Conservation (phyloP, 2,113 vertebrate genomes). For the Peucedramus taeniatus region DNA sequence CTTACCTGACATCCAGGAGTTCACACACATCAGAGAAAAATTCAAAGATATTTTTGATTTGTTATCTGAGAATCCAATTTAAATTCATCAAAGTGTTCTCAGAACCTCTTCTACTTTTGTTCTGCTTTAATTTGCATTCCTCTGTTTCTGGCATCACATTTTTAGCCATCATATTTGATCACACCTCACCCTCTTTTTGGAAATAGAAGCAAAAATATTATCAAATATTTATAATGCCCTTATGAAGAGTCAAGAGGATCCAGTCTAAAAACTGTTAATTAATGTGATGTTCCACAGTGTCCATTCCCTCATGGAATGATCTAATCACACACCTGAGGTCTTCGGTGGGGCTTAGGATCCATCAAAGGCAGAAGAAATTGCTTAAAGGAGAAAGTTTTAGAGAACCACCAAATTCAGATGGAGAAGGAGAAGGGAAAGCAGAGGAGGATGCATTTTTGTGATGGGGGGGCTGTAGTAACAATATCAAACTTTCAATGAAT, state of each 20-base stretch:
- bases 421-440: background rate
- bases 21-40: background rate
- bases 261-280: background rate
- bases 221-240: background rate
- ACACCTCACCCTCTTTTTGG: background rate
- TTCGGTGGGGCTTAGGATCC: background rate
- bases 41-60: background rate
- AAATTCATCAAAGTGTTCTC: background rate
- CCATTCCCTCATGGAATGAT: background rate
- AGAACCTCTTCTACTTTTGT: background rate
- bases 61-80: background rate
- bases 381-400: background rate
- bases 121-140: background rate
- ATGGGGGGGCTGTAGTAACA: background rate
- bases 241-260: background rate
- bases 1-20: background rate
- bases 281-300: background rate
- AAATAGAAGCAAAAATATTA: background rate
- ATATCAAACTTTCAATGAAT: background rate
- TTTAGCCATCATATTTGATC: background rate
- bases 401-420: background rate
- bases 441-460: background rate
- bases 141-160: background rate
- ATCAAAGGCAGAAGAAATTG: background rate
- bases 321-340: background rate